A percentile compares a stretch with the other conserved stretches of the same genome.
These are phyloP conservation scores for Andrena bucephala DNA, from an alignment of 2,888 invertebrate species.

Conservation along the genomic window DNA sequence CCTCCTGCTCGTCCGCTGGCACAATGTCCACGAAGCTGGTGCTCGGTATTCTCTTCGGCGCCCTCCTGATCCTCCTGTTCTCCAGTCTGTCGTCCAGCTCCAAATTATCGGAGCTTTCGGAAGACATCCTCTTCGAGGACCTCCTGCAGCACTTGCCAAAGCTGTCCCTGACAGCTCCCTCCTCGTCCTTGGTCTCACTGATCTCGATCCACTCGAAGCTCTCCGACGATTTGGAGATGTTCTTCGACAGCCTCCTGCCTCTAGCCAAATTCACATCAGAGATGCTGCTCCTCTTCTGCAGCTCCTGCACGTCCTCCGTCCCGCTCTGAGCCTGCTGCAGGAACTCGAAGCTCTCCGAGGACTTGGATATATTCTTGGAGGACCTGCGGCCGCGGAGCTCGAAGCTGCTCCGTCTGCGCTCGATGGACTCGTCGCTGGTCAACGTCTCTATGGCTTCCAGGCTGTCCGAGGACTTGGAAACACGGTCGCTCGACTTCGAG, in stretches of 20 bases:
- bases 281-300: constrained; percentile 78
- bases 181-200: constrained; percentile 61
- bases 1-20: constrained; percentile 66
- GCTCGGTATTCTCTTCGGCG: constrained; percentile 78
- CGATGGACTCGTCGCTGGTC: constrained; percentile 75
- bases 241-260: constrained; percentile 71
- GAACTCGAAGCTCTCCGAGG: constrained; percentile 81
- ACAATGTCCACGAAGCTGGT: constrained; percentile 75
- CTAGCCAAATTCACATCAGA: constrained; percentile 79
- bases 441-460: constrained; percentile 77
- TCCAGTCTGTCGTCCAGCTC: constrained; percentile 80
- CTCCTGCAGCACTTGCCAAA: constrained; percentile 66
- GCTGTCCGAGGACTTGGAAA: constrained; percentile 81
- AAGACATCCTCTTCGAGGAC: constrained; percentile 77
- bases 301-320: constrained; percentile 62
- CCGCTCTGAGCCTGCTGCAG: constrained; percentile 61
- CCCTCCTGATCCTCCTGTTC: constrained; percentile 74
- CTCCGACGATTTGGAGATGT: constrained; percentile 80
- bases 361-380: constrained; percentile 80
- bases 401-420: constrained; percentile 76
- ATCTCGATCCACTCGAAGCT: constrained; percentile 77
- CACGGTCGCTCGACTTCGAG: constrained; percentile 79
- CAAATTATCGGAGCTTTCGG: constrained; percentile 82
- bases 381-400: constrained; percentile 72
- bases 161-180: constrained; percentile 58